These are phyloP conservation scores for Eulemur macaco DNA, from an alignment of 2,113 vertebrate genomes.

Conservation along the genomic window DNA sequence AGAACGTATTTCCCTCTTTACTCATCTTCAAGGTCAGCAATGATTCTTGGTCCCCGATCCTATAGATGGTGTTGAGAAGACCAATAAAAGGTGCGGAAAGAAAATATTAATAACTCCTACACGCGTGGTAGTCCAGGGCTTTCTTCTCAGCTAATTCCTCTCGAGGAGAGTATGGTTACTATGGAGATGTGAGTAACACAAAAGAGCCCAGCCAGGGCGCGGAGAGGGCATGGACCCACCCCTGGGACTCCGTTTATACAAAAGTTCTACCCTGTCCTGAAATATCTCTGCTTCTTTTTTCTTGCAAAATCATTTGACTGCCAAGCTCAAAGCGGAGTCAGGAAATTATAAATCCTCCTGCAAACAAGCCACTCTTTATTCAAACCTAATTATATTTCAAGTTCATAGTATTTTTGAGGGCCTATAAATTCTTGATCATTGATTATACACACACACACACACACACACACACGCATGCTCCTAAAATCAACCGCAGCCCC, in stretches of 20 bases:
- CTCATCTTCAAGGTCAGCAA: too few relatives aligned
- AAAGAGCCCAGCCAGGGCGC: rapidly evolving
- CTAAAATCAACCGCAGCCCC: not conserved
- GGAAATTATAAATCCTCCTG: not conserved
- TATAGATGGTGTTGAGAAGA: too few relatives aligned
- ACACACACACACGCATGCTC: not conserved
- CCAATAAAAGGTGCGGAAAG: not conserved
- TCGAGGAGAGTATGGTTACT: not conserved
- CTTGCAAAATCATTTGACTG: not conserved
- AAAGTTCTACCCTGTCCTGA: not conserved
- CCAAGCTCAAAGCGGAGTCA: not conserved
- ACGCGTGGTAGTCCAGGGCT: rapidly evolving
- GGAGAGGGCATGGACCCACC: rapidly evolving
- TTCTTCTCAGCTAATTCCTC: too few relatives aligned
- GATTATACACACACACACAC: not conserved
- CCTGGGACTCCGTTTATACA: rapidly evolving
- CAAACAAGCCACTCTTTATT: not conserved
- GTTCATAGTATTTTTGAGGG: too few relatives aligned
- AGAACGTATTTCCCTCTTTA: not conserved
- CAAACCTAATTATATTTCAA: not conserved
- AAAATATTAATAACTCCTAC: rapidly evolving
- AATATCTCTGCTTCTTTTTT: not conserved
- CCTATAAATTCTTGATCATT: too few relatives aligned
- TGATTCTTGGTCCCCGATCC: not conserved
- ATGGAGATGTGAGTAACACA: not conserved